phyloP scores from a whole-genome alignment of 2,888 invertebrate species.

The Drosophila kokeensis region DNA sequence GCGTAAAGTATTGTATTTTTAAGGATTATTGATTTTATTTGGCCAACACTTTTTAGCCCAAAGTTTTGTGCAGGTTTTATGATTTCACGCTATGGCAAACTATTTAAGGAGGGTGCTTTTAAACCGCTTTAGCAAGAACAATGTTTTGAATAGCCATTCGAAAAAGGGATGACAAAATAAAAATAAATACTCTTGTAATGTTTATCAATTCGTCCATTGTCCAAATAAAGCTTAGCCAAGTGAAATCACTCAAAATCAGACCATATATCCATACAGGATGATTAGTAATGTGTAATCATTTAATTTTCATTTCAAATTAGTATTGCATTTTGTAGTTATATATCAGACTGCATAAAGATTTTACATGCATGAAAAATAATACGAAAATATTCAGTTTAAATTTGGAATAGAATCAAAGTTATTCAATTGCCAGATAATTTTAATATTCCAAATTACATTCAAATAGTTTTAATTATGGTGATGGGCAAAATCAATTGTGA shows the following conservation, averaged over 20 bases:
- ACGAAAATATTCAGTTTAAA: background rate
- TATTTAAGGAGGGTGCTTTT: conserved; percentile 24
- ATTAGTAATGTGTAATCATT: background rate
- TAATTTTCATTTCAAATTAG: background rate
- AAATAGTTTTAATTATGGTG: background rate
- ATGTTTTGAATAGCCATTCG: conserved; percentile 5
- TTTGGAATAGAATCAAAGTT: no score
- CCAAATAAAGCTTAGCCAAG: conserved; percentile 38
- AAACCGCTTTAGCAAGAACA: conserved; percentile 10
- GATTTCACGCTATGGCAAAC: conserved; percentile 7
- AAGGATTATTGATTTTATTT: conserved; percentile 78
- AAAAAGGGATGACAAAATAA: conserved; percentile 34
- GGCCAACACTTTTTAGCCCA: conserved; percentile 42
- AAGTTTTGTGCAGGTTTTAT: conserved; percentile 32
- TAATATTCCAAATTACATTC: background rate
- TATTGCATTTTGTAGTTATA: background rate
- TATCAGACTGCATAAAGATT: no score
- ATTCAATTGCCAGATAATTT: background rate
- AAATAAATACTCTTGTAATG: conserved; percentile 12
- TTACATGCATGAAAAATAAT: background rate
- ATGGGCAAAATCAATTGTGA: background rate
- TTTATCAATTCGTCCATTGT: conserved; percentile 35
- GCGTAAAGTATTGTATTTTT: conserved; percentile 77
- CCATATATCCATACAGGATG: background rate
- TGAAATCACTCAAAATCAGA: conserved; percentile 13